These are phyloP conservation scores for Pentalonia nigronervosa DNA, from an alignment of 1,140 invertebrate genomes.

Conservation along the genomic window DNA sequence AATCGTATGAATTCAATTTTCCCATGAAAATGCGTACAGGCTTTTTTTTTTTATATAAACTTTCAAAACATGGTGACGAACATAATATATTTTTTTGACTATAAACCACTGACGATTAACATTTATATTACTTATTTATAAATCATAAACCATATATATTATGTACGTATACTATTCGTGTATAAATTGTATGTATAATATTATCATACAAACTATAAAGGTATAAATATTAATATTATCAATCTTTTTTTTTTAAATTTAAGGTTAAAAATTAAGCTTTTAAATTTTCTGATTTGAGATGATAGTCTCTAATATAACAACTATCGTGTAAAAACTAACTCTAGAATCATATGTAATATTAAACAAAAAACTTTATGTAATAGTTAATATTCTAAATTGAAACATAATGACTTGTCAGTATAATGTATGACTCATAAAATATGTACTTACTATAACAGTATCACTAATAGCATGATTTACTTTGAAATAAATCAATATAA, in stretches of 20 bases:
- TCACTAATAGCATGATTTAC: neutral
- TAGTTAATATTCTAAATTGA: neutral
- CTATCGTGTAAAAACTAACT: neutral
- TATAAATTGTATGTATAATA: neutral
- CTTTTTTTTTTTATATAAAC: neutral
- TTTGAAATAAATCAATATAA: neutral
- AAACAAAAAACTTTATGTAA: neutral
- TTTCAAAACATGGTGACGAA: neutral
- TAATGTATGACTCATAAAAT: neutral
- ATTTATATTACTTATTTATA: conserved; percentile 27
- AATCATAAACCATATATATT: neutral
- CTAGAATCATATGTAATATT: neutral
- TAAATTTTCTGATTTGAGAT: neutral
- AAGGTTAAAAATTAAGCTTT: neutral
- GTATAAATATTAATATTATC: neutral
- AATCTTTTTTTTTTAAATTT: neutral
- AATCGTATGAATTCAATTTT: conserved; percentile 7
- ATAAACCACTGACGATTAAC: neutral
- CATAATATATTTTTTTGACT: neutral
- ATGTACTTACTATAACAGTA: neutral
- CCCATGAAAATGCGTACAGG: neutral
- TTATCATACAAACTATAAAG: neutral
- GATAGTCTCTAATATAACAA: too few relatives aligned
- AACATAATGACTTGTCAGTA: neutral
- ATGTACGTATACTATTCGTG: neutral